Evolutionary conservation across 2,113 vertebrate species (phyloP), one percentile per base, ranked within the genome.

Genomic region (Chinchilla lanigera): DNA sequence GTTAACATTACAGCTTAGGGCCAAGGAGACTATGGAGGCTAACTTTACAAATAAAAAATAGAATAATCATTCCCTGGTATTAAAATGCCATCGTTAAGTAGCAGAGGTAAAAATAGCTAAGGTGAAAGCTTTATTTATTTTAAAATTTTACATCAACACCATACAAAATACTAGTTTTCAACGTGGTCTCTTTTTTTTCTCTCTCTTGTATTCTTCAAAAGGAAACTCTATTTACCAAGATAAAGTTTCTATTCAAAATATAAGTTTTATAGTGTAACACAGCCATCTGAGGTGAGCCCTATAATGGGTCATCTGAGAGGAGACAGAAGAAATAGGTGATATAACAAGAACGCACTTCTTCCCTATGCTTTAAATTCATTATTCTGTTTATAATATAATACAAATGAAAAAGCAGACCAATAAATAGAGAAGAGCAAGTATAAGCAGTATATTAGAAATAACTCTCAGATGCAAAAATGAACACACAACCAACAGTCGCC

Each of bases 1-100:
- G 56, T 83, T 88, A 73, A 81, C 94, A 83, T 94, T 89, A 97
- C 86, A 73, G 7, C 67, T 90, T 52, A 84, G 41, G 30, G 33
- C 50, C 35, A 8, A 94, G 10, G 44, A 88, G 50, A 93, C 50
- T 81, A 69, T 4, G 80, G 13, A 84, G 26, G 44, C 56, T 88
- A 82, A 90, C 12, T 20, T 30, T 69, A 82, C 63, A 44, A 89
- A 91, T 78, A 77, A 85, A 73, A 88, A 67, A 67, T 56, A 94
- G 22, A 97, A 83, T 90, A 63, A 89, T 81, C 86, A 10, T 69
- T 81, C 69, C n/a, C 14, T 94, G 26, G 41, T 67, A 2, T 33
- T 69, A 84, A 96, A 94, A 88, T 93, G 69, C 19, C 50, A 93
- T 81, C 54, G 85, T 78, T 44, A 87, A n/a, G 60, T 63, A 86